phyloP scores from a whole-genome alignment of 2,113 vertebrate genomes.

The Heterochromis multidens region DNA sequence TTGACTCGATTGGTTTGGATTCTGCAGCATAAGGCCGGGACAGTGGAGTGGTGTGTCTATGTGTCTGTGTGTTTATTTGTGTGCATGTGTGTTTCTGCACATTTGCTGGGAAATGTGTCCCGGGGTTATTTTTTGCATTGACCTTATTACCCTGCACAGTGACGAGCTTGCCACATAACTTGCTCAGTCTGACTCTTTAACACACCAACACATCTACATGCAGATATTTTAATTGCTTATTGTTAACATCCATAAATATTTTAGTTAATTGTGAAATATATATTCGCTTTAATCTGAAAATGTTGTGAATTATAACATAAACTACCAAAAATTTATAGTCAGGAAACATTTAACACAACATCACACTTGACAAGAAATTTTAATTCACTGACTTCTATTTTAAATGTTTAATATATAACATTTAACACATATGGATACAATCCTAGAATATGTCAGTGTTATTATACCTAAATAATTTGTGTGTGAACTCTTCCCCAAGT shows the following conservation, averaged over 20 bases:
- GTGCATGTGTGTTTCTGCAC: constrained; percentile 76
- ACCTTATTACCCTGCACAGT: constrained; percentile 92
- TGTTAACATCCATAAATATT: neutral
- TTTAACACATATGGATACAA: neutral
- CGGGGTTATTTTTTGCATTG: constrained; percentile 89
- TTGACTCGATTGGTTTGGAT: constrained; percentile 96
- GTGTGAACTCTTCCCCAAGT: neutral
- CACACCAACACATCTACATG: constrained; percentile 30
- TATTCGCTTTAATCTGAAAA: neutral
- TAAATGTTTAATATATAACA: neutral
- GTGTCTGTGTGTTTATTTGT: constrained; percentile 27
- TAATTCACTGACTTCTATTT: neutral
- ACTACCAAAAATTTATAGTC: neutral
- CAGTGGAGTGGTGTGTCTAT: constrained; percentile 40
- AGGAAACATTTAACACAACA: neutral
- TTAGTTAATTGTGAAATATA: neutral
- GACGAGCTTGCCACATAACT: constrained; percentile 80
- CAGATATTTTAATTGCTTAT: neutral
- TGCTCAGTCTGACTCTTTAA: constrained; percentile 55
- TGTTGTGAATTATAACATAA: neutral
- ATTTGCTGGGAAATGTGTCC: constrained; percentile 89
- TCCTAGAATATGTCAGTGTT: neutral
- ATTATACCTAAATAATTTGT: neutral
- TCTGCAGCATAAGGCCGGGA: constrained; percentile 87
- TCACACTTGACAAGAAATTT: neutral